Conservation (phyloP, 2,888 invertebrate species). For the Sarcophaga variegata region DNA sequence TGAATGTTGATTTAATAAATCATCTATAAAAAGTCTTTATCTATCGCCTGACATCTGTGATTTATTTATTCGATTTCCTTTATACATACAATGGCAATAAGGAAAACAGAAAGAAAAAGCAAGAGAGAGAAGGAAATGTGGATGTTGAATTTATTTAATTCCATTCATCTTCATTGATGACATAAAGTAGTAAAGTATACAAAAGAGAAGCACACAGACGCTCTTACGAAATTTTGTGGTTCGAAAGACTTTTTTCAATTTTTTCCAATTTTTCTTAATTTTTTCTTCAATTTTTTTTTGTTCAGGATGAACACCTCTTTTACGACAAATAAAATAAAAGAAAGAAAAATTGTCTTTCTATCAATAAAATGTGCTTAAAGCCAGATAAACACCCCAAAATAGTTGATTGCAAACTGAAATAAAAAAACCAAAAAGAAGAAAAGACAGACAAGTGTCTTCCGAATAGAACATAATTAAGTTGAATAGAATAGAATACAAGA, state of each 20-base stretch:
- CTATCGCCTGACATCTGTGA: conserved; percentile 62
- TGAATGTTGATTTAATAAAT: conserved; percentile 64
- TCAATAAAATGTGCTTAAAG: conserved; percentile 38
- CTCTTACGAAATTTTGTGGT: conserved; percentile 29
- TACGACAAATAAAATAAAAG: not conserved
- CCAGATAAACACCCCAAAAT: conserved; percentile 41
- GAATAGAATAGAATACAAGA: not conserved
- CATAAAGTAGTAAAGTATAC: conserved; percentile 23
- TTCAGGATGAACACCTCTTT: conserved; percentile 38
- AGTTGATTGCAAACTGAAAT: conserved; percentile 3
- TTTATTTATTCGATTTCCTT: conserved; percentile 64
- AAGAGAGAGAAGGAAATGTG: not conserved
- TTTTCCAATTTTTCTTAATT: conserved; percentile 23
- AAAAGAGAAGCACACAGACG: conserved; percentile 14
- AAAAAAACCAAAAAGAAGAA: conserved; percentile 1
- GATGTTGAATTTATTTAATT: conserved; percentile 48
- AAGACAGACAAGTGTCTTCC: not conserved
- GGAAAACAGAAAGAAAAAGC: not conserved
- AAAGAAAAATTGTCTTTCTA: conserved; percentile 39
- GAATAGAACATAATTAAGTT: too few species aligned
- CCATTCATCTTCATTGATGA: conserved; percentile 57
- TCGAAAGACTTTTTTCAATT: conserved; percentile 8
- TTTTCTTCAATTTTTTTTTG: not conserved
- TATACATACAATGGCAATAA: conserved; percentile 21
- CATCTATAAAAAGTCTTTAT: conserved; percentile 62